phyloP scores from a whole-genome alignment of 2,888 invertebrate species.

The Clivina fossor region DNA sequence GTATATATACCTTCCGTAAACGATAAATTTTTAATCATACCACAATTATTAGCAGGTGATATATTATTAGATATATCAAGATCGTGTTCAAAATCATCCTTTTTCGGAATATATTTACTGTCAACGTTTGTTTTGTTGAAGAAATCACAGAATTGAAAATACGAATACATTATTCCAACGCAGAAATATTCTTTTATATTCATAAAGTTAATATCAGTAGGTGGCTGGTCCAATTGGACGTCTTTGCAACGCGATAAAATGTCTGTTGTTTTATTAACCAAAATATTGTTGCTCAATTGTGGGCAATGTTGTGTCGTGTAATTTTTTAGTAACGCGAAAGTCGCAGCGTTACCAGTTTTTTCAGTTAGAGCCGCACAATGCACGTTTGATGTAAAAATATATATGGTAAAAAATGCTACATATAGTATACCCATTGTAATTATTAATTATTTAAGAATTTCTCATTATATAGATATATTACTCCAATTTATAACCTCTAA shows the following conservation, averaged over 20 bases:
- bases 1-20: background rate
- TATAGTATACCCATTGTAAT: constrained; percentile 18
- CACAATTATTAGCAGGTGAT: constrained; percentile 1
- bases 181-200: constrained; percentile 23
- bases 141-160: constrained; percentile 20
- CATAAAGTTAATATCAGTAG: background rate
- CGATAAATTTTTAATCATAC: background rate
- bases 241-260: constrained; percentile 19
- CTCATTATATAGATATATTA: background rate
- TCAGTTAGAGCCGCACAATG: background rate
- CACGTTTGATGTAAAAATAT: constrained; percentile 16
- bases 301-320: constrained; percentile 13
- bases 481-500: background rate
- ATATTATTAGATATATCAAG: background rate
- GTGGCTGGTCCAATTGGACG: constrained; percentile 6
- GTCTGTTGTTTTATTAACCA: constrained; percentile 11
- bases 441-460: background rate
- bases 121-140: background rate
- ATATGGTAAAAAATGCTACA: constrained; percentile 9
- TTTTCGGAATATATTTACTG: constrained; percentile 15
- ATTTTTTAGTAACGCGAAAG: constrained; percentile 13
- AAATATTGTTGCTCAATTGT: background rate
- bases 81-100: constrained; percentile 8
- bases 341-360: background rate
- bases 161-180: constrained; percentile 16